Evolutionary conservation across 2,113 vertebrate species (phyloP), one percentile per base, ranked within the genome.

Genomic region (Empidonax alnorum): DNA sequence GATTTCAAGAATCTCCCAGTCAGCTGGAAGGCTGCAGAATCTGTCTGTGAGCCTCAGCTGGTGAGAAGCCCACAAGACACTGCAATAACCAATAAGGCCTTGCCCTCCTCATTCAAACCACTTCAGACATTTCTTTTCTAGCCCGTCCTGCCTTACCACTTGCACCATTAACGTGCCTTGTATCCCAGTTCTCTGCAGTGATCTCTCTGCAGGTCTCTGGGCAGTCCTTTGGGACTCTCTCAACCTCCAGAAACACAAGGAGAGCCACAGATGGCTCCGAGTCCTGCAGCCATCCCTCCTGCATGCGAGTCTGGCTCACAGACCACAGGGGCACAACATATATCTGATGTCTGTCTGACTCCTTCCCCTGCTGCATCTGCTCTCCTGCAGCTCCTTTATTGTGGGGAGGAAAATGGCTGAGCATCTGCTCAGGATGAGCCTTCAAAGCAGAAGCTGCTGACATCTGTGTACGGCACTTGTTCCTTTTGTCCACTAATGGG

Each of bases 1-100:
- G 69, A 97, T 97, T 96, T 96, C 82, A 96, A 97, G 97, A 97
- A 77, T 75, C 94, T 80, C 59, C 73, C 18, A 91, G 56, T 96
- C 14, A 71, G 42, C 28, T 76, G 68, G 80, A 84, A 89, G 94
- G 62, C 46, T 47, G 27, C 88, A 94, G 87, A 93, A 92, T 76
- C 53, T 91, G 41, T 93, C 71, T 91, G 80, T 22, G 25, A 61
- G 23, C 21, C 59, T 85, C 62, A 71, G 21, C 41, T 90, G 86
- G 72, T 4, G 21, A 95, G 92, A 76, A 58, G 28, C 56, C 82
- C 81, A 56, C 55, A 85, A 65, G 46, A 66, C 52, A 75, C 11
- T 56, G 49, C 76, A 78, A 3, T 41, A 67, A 72, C 71, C 91
- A 80, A 25, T 16, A 46, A 20, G 0, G 67, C 56, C 39, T 87